phyloP scores from a whole-genome alignment of 2,888 invertebrate species.

The Volucella zonaria region DNA sequence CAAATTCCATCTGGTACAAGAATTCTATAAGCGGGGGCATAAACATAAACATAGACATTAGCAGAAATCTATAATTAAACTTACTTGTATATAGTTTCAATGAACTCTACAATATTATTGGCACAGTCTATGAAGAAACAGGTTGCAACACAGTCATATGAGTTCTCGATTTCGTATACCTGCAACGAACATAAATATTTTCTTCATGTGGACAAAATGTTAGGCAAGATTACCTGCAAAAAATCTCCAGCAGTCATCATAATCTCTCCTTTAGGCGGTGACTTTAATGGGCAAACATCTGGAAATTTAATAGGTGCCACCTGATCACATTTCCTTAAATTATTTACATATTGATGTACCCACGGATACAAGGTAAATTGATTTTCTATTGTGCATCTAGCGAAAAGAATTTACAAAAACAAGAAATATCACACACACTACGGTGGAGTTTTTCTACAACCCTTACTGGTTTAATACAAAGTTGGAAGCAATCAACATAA shows the following conservation, averaged over 20 bases:
- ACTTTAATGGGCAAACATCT: slow-evolving; percentile 90
- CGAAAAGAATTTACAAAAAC: not conserved
- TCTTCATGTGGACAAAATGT: too few species aligned
- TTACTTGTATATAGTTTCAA: slow-evolving; percentile 92
- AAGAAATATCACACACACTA: not conserved
- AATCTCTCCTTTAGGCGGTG: slow-evolving; percentile 86
- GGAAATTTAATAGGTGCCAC: slow-evolving; percentile 91
- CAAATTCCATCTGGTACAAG: slow-evolving; percentile 94
- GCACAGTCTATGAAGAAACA: slow-evolving; percentile 99
- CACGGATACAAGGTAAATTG: slow-evolving; percentile 94
- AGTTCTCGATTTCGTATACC: slow-evolving; percentile 78
- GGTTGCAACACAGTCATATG: slow-evolving; percentile 94
- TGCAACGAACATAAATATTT: slow-evolving; percentile 27
- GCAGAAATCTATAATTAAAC: slow-evolving; percentile 7
- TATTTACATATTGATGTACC: slow-evolving; percentile 97
- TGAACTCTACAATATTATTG: slow-evolving; percentile 96
- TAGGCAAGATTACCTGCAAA: slow-evolving; percentile 88
- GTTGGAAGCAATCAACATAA: slow-evolving; percentile 98
- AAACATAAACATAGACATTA: not conserved
- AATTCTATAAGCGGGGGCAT: slow-evolving; percentile 83
- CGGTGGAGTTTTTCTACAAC: not conserved
- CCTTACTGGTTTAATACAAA: slow-evolving; percentile 93
- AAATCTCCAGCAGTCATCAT: slow-evolving; percentile 99
- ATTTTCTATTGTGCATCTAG: slow-evolving; percentile 84
- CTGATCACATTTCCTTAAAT: slow-evolving; percentile 91